These are phyloP conservation scores for Chaetodon auriga DNA, from an alignment of 2,113 vertebrate species.

Conservation along the genomic window DNA sequence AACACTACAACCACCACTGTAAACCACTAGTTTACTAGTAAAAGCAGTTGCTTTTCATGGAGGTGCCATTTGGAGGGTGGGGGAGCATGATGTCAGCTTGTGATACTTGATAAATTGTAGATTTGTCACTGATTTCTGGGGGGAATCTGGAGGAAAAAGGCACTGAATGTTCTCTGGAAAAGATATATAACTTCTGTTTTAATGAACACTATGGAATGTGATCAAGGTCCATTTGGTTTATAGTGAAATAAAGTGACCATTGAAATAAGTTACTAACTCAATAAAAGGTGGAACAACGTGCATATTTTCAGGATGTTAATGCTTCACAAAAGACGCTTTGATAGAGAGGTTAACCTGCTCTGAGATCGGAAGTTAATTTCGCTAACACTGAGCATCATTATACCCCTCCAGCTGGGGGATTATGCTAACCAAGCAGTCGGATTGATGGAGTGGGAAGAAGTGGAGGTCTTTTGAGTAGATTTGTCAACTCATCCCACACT, in stretches of 20 bases:
- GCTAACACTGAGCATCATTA: background rate
- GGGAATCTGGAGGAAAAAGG: background rate
- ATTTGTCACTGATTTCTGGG: background rate
- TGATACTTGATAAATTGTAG: background rate
- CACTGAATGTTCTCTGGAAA: no score
- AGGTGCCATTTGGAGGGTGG: background rate
- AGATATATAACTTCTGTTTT: background rate
- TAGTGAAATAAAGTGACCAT: background rate
- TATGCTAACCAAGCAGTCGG: slow-evolving; percentile 55
- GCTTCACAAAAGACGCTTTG: background rate
- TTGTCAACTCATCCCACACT: slow-evolving; percentile 45
- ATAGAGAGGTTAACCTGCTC: slow-evolving; percentile 8
- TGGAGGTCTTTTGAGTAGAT: slow-evolving; percentile 40
- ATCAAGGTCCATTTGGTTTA: background rate
- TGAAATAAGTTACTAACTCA: background rate
- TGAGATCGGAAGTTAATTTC: slow-evolving; percentile 5
- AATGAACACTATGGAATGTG: background rate
- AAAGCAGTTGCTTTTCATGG: background rate
- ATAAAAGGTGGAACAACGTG: background rate
- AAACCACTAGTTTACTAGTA: background rate
- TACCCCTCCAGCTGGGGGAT: slow-evolving; percentile 32
- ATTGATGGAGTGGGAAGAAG: slow-evolving; percentile 42
- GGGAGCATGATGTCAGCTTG: background rate
- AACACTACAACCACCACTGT: no score
- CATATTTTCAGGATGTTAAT: slow-evolving; percentile 8